These are phyloP conservation scores for Ochropleura plecta DNA, from an alignment of 2,888 invertebrate genomes.

Conservation along the genomic window DNA sequence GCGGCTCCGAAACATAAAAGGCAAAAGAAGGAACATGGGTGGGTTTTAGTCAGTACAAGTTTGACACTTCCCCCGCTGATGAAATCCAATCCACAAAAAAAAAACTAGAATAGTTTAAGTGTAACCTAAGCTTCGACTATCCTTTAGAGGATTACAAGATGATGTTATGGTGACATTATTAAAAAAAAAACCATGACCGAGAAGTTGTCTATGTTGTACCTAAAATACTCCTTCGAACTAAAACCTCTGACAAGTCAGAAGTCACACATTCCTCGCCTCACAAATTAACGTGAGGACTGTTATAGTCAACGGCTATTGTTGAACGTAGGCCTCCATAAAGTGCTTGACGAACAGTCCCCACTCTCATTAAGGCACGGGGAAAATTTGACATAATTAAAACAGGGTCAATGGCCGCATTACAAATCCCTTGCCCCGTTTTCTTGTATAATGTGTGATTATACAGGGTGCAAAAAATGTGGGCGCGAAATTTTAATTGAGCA, in stretches of 20 bases:
- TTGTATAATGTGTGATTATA: slow-evolving; percentile 38
- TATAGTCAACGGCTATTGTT: slow-evolving; percentile 50
- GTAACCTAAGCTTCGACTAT: too few relatives aligned
- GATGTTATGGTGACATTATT: too few relatives aligned
- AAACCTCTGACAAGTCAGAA: neutral
- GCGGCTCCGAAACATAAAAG: too few relatives aligned
- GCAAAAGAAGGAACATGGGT: too few relatives aligned
- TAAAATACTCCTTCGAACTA: slow-evolving; percentile 6
- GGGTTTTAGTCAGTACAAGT: too few relatives aligned
- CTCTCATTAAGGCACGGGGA: slow-evolving; percentile 58
- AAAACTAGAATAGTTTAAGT: too few relatives aligned
- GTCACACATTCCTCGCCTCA: slow-evolving; percentile 38
- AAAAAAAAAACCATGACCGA: too few relatives aligned
- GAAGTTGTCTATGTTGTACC: neutral
- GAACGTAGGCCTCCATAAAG: slow-evolving; percentile 53
- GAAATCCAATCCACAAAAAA: too few relatives aligned
- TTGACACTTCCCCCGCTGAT: too few relatives aligned
- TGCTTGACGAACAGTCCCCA: slow-evolving; percentile 54
- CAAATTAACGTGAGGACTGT: slow-evolving; percentile 46
- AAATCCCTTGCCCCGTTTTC: slow-evolving; percentile 49
- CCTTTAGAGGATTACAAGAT: too few relatives aligned
- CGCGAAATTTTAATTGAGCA: slow-evolving; percentile 22
- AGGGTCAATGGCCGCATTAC: slow-evolving; percentile 54
- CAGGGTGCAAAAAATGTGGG: slow-evolving; percentile 33
- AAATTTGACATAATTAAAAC: slow-evolving; percentile 59